A percentile compares a stretch with the other conserved stretches of the same genome.
Evolutionary conservation across 2,888 invertebrate species (phyloP).

Genomic region (Stictocephala bisonia): DNA sequence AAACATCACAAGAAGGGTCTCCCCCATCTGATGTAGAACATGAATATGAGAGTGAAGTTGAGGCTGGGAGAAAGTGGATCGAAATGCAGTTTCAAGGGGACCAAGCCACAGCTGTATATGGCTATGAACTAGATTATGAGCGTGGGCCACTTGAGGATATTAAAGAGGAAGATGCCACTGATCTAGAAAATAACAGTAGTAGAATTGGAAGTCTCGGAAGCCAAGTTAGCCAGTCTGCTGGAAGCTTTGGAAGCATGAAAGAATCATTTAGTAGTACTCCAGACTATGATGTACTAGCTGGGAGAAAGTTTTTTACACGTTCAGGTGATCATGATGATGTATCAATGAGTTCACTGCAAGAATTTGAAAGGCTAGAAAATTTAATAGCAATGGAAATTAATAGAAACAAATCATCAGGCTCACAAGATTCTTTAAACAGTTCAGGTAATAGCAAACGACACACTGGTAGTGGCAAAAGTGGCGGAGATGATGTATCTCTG

Average conservation of each 20-base stretch:
- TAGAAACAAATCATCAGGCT: constrained; percentile 75
- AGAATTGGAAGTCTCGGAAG: constrained; percentile 82
- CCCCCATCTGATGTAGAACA: constrained; percentile 62
- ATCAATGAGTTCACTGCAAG: constrained; percentile 92
- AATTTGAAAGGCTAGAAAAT: constrained; percentile 92
- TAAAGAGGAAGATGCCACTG: constrained; percentile 91
- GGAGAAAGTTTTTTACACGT: constrained; percentile 84
- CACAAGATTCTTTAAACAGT: constrained; percentile 86
- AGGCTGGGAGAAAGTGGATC: constrained; percentile 87
- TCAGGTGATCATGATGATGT: constrained; percentile 91
- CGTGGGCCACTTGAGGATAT: constrained; percentile 89
- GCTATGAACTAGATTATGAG: constrained; percentile 83
- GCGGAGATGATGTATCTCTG: constrained; percentile 86
- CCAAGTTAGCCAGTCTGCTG: constrained; percentile 79
- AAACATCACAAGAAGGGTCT: constrained; percentile 55
- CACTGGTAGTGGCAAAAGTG: constrained; percentile 71
- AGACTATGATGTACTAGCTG: constrained; percentile 87
- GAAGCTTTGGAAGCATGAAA: constrained; percentile 80
- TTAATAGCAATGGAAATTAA: constrained; percentile 83
- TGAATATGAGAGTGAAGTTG: constrained; percentile 67
- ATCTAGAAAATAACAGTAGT: constrained; percentile 80
- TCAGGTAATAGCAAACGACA: constrained; percentile 64
- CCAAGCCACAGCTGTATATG: constrained; percentile 70
- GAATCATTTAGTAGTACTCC: constrained; percentile 93
- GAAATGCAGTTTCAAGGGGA: constrained; percentile 89